Evolutionary conservation across 2,888 invertebrate genomes (phyloP), one percentile per base, ranked within the genome.

Genomic region (Caenorhabditis virilis): DNA sequence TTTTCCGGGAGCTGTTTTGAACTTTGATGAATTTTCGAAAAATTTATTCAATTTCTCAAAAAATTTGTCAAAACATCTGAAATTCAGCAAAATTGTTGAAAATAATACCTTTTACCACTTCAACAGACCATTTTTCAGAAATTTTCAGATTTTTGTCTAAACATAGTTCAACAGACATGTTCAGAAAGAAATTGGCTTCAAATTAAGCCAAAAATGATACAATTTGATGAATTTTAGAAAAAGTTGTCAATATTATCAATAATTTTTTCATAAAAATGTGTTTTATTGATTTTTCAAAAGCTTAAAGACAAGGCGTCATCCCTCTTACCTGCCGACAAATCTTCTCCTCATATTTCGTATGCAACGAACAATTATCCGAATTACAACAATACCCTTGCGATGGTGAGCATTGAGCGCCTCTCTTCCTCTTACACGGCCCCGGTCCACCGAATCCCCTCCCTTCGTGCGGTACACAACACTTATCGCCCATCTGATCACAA

Each of bases 361-460:
- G 75, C 22, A 80, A 65, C 13, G 74, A 69, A 85, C 98, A 98
- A 78, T 88, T 89, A 43, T 93, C 90, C 42, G 90, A 90, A 86
- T 89, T 89, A 85, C 97, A 98, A 86, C 98, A 98, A 23, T 95
- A 95, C 7, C 98, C 98, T 87, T 97, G 92, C 53, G 95, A 95
- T 0, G 97, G 97, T 84, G 78, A 78, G 52, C 82, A 82, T 11
- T 56, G 56, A 1, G 78, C 78, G 20, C 74, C 74, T 2, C 60
- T 62, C 45, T 89, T 88, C 52, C 93, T 88, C 25, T 89, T 89
- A 84, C 94, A 95, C 15, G 82, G 78, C 9, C 76, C 75, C 1
- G 69, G 69, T 1, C 74, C 69, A 13, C 71, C 69, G 27, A 48
- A 61, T 2, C 69, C 61, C 11, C 71, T 68, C 26, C 67, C 63